Conservation (phyloP, 2,888 invertebrate species). For the Zaprionus obscuricornis region DNA sequence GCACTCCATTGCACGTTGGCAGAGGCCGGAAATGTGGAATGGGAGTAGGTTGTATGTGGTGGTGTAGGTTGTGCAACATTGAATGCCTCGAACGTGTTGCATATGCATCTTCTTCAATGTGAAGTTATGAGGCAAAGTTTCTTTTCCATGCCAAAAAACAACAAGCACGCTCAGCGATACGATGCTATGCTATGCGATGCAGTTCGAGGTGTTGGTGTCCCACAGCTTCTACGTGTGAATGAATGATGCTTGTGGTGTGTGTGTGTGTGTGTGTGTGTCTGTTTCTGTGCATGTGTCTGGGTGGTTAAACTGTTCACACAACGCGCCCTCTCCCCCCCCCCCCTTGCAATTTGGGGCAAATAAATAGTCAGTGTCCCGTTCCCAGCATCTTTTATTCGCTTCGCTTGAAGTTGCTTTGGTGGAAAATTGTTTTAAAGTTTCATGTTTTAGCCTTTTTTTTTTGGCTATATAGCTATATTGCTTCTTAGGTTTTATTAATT, state of each 20-base stretch:
- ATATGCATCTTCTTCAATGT: conserved; percentile 77
- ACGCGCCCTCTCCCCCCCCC: not conserved
- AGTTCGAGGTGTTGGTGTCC: conserved; percentile 6
- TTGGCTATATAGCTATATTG: too few relatives aligned
- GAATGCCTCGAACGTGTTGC: conserved; percentile 72
- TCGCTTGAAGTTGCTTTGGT: conserved; percentile 47
- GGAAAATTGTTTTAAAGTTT: conserved; percentile 52
- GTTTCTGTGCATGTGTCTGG: conserved; percentile 3
- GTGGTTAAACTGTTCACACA: conserved; percentile 7
- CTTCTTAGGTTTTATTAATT: too few relatives aligned
- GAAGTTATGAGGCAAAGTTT: conserved; percentile 77
- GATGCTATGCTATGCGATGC: too few relatives aligned
- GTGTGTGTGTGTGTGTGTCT: conserved; percentile 12
- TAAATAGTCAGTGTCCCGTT: conserved; percentile 50
- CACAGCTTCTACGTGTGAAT: conserved; percentile 45
- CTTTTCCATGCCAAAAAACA: conserved; percentile 36
- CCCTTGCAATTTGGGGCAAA: conserved; percentile 66
- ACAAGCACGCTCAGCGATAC: conserved; percentile 17
- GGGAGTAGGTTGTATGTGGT: conserved; percentile 3
- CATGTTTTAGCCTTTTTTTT: too few relatives aligned
- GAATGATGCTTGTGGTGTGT: too few relatives aligned
- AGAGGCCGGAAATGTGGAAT: conserved; percentile 17
- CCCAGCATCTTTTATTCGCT: conserved; percentile 41
- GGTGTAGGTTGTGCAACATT: conserved; percentile 26
- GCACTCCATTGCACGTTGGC: conserved; percentile 25